Evolutionary conservation across 2,888 invertebrate genomes (phyloP).

Genomic region (Drosophila maculinotata): DNA sequence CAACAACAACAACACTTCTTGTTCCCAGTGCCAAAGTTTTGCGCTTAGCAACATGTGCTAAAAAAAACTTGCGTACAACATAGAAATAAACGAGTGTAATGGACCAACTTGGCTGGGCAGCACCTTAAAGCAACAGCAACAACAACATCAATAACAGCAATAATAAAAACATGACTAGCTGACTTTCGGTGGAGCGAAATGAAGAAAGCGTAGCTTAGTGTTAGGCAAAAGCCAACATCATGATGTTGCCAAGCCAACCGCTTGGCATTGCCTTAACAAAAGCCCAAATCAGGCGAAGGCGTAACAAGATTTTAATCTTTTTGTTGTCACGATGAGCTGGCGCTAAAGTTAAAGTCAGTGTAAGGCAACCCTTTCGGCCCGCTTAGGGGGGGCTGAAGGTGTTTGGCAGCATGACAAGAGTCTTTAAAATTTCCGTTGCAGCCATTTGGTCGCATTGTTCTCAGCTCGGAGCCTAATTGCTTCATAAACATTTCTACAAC

Average conservation of each 20-base stretch:
- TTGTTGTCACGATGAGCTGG: conserved; percentile 71
- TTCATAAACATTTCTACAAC: conserved; percentile 81
- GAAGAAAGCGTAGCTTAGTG: conserved; percentile 14
- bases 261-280: conserved; percentile 47
- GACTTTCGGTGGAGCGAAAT: conserved; percentile 29
- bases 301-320: conserved; percentile 75
- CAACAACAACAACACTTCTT: background rate
- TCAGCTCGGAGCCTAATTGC: conserved; percentile 80
- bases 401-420: conserved; percentile 47
- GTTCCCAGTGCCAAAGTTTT: conserved; percentile 19
- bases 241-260: conserved; percentile 39
- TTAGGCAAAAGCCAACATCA: conserved; percentile 35
- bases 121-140: conserved; percentile 1
- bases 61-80: conserved; percentile 1
- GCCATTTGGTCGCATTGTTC: conserved; percentile 75
- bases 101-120: conserved; percentile 9
- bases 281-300: conserved; percentile 69
- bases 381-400: conserved; percentile 24
- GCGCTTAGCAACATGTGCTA: conserved; percentile 42
- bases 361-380: conserved; percentile 44
- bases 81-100: conserved; percentile 30
- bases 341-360: conserved; percentile 63
- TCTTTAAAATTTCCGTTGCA: conserved; percentile 73
- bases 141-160: background rate
- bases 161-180: conserved; percentile 45